Evolutionary conservation across 2,113 vertebrate genomes (phyloP).

Genomic region (Sphyrna mokarran): DNA sequence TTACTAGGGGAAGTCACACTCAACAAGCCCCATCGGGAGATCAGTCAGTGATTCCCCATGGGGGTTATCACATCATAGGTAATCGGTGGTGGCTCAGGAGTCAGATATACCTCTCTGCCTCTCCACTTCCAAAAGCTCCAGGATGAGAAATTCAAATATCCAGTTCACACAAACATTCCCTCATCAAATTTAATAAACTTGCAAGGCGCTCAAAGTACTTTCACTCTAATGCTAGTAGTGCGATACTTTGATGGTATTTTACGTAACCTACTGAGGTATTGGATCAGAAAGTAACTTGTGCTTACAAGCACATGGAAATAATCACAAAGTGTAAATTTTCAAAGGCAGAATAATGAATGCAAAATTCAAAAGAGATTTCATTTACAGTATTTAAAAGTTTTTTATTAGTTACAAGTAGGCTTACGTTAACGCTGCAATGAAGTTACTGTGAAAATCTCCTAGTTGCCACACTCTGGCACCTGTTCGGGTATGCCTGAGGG

Average conservation of each 20-base stretch:
- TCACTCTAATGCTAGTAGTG: background rate
- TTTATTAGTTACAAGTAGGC: too few species aligned
- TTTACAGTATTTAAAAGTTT: background rate
- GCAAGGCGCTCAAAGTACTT: background rate
- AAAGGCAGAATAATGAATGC: background rate
- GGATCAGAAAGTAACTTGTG: background rate
- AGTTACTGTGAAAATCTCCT: too few species aligned
- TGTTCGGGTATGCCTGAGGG: too few species aligned
- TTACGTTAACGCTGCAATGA: too few species aligned
- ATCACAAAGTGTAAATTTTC: background rate
- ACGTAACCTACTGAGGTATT: background rate
- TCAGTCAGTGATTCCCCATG: too few species aligned
- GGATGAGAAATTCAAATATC: background rate
- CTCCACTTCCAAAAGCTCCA: background rate
- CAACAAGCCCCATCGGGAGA: too few species aligned
- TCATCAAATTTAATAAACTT: background rate
- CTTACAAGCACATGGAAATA: background rate
- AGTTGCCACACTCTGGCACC: too few species aligned
- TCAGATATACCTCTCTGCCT: background rate
- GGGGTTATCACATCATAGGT: too few species aligned
- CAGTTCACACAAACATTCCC: background rate
- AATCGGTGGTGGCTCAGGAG: background rate
- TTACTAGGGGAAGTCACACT: too few species aligned
- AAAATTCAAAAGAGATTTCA: background rate
- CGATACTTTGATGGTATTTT: background rate